Percentiles rank a stretch among this genome's conserved stretches.
Conservation (phyloP, 2,797 vertebrate species). For the Echeneis naucrates region DNA sequence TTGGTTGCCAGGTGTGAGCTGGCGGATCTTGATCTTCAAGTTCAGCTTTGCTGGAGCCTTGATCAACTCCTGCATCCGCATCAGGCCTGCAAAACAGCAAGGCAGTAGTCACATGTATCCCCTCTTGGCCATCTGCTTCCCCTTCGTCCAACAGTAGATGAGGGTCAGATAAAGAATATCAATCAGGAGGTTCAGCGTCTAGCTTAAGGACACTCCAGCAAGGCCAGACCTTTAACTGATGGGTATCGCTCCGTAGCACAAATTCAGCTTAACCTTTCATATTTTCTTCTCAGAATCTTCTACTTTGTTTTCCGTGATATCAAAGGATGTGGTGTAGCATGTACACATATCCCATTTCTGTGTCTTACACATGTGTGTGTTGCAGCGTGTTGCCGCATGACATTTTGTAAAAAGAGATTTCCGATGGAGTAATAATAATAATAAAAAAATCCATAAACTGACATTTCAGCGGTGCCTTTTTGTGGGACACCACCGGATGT, state of each 20-base stretch:
- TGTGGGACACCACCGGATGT: conserved; percentile 10
- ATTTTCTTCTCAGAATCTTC: conserved; percentile 10
- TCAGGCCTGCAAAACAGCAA: conserved; percentile 86
- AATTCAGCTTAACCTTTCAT: neutral
- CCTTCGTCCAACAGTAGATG: neutral
- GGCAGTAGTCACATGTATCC: neutral
- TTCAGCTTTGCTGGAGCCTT: conserved; percentile 97
- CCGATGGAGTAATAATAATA: conserved; percentile 43
- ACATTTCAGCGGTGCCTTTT: conserved; percentile 63
- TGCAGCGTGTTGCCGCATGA: conserved; percentile 32
- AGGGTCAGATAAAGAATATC: neutral
- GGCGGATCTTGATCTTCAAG: conserved; percentile 97
- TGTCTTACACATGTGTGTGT: neutral
- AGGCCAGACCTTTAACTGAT: neutral
- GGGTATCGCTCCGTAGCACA: neutral
- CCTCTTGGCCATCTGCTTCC: neutral
- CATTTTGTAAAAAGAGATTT: conserved; percentile 64
- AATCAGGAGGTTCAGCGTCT: neutral
- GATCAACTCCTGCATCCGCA: conserved; percentile 98
- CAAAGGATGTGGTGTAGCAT: neutral
- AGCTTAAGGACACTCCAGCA: neutral
- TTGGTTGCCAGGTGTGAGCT: conserved; percentile 92
- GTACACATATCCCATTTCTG: neutral
- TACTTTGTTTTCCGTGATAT: conserved; percentile 1
- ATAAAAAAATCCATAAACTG: conserved; percentile 61